These are phyloP conservation scores for Hycleus phaleratus DNA, from an alignment of 1,140 invertebrate species.

Conservation along the genomic window DNA sequence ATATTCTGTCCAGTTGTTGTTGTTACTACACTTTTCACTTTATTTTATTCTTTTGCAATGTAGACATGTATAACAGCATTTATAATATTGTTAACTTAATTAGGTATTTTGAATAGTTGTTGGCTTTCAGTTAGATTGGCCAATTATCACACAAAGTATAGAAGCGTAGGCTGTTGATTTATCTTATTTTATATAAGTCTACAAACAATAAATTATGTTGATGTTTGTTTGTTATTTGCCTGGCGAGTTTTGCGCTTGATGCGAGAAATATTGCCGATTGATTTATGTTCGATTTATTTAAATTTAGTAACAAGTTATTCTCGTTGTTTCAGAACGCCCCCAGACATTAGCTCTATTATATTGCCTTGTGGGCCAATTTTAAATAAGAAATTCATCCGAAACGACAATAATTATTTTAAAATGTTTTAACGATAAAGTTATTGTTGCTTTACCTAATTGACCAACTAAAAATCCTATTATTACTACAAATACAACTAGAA, in stretches of 20 bases:
- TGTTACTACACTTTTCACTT: too few species aligned
- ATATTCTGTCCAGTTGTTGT: too few species aligned
- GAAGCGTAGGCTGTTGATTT: slow-evolving; percentile 23
- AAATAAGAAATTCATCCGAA: too few species aligned
- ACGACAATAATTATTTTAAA: too few species aligned
- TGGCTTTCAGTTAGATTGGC: slow-evolving; percentile 13
- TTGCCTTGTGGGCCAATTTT: too few species aligned
- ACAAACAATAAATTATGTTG: slow-evolving; percentile 23
- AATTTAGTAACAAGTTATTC: slow-evolving; percentile 9
- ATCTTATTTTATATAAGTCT: slow-evolving; percentile 23
- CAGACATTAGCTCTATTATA: too few species aligned
- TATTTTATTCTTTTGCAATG: too few species aligned
- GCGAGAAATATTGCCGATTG: slow-evolving; percentile 23
- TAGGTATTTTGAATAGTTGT: slow-evolving; percentile 17
- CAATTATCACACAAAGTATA: slow-evolving; percentile 19
- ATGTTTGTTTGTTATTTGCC: slow-evolving; percentile 17
- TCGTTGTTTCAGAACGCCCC: background rate
- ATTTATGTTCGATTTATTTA: slow-evolving; percentile 22
- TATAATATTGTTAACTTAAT: slow-evolving; percentile 14
- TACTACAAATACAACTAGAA: too few species aligned
- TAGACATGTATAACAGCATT: too few species aligned
- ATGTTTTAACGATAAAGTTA: too few species aligned
- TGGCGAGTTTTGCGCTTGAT: slow-evolving; percentile 22
- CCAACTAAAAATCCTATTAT: too few species aligned
- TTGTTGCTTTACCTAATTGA: too few species aligned